Base-by-base conservation (phyloP, 2,888 invertebrate species). In the Nephrocerus scutellatus region DNA sequence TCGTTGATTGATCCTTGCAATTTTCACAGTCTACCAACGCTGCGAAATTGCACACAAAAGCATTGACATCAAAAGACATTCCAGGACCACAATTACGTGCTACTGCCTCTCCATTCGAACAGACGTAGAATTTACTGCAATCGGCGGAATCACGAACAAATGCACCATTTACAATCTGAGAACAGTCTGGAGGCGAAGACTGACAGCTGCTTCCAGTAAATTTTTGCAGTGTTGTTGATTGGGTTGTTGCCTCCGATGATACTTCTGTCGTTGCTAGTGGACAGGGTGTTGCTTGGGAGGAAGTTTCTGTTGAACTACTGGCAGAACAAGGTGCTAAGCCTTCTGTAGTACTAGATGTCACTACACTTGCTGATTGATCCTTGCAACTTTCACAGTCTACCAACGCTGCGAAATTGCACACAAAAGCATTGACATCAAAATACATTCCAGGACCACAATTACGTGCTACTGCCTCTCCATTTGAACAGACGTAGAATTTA, bases 51-150 rank as follows among this genome's bases (percentile, higher is more conserved):
- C 46, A 46, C 23, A 46, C 43, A 13, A 37, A 29, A 8, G 14
- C 16, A 16, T 43, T 38, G 19, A 29, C 31, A 43, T 46, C 46
- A 13, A 46, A 46, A 35, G 38, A 43, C 30, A 43, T 41, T 3
- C 46, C 43, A 7, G 30, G 39, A 12, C 37, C 39, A 36, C 46
- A 46, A 22, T 40, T 30, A 4, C 41, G 19, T 12, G 33, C 19
- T 15, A 46, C 28, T 5, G 46, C 31, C 8, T 22, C 16, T 12
- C 43, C 38, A 32, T 22, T 21, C 13, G 15, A 15, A 15, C 32
- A 32, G 31, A 47, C 42, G 14, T 47, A 49, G 21, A 47, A 49
- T 20, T 45, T 47, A 13, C 39, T 45, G 24, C 49, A 49, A 15
- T 33, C 24, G 2, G 10, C 14, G 2, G 29, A 9, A 28, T 49